Evolutionary conservation across 2,797 vertebrate species (phyloP), one percentile per base, ranked within the genome.

Genomic region (Tragopan temminckii): DNA sequence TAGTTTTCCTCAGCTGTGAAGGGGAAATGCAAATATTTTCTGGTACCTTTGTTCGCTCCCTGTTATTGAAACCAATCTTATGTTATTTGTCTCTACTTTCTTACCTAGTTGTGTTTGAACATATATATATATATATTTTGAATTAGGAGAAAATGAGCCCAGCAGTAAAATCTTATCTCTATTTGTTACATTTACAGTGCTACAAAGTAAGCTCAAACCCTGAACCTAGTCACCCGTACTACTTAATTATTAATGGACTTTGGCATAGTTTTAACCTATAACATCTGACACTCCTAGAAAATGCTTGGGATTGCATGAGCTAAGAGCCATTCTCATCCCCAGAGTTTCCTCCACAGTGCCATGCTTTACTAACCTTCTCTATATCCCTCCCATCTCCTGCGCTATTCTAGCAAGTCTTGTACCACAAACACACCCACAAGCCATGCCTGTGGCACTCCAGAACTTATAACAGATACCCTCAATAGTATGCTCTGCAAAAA

Each of bases 151-250:
- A 87, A 94, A 93, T 43, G 13, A 85, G 19, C 27, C 55, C 31
- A 80, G 76, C 72, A 80, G 31, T 92, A 95, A 96, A 96, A 78
- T n/a, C 42, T 93, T 95, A 92, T 93, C 84, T 89, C 42, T 77
- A 13, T 48, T 87, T 36, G 45, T 57, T 75, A 0, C 80, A 40
- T 87, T 61, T 70, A 68, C 53, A 75, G 29, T 18, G 31, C 29
- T 68, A 68, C 80, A 85, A 11, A 87, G 13, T 42, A 78, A 89
- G 62, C 61, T 89, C 66, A 89, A 80, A 80, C 29, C 18, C 78
- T 13, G 20, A 89, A 74, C 58, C 16, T 50, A 78, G 21, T 19
- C 11, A 57, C 68, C 88, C 46, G 53, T 35, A 50, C 40, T 80
- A 40, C 36, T 93, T 90, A 93, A 87, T 93, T 38, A 92, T 96